A percentile compares a stretch with the other conserved stretches of the same genome.
Conservation (phyloP, 2,888 invertebrate species). For the Nemotelus nigrinus region DNA sequence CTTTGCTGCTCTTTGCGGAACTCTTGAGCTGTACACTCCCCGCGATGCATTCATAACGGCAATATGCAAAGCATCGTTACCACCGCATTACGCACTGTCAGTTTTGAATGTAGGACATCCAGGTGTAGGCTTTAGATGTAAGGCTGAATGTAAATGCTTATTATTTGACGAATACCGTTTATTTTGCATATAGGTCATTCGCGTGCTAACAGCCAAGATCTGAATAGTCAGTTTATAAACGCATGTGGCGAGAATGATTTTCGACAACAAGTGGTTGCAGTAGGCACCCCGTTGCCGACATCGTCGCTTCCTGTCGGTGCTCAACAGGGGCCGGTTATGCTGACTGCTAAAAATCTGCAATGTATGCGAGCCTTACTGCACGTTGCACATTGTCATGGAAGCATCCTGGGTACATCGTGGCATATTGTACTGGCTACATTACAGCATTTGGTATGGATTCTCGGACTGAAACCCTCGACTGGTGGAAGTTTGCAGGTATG, state of each 20-base stretch:
- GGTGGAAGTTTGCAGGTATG: constrained; percentile 83
- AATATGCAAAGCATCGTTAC: constrained; percentile 95
- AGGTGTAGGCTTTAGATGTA: constrained; percentile 65
- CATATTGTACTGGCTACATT: constrained; percentile 94
- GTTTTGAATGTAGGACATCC: constrained; percentile 76
- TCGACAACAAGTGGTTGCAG: constrained; percentile 93
- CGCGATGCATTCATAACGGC: constrained; percentile 95
- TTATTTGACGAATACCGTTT: neutral
- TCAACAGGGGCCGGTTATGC: constrained; percentile 79
- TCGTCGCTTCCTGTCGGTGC: constrained; percentile 78
- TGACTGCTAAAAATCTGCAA: constrained; percentile 96
- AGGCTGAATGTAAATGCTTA: constrained; percentile 22
- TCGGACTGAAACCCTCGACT: constrained; percentile 93
- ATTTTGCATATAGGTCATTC: constrained; percentile 62
- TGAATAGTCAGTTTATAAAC: constrained; percentile 67
- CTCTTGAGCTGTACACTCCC: constrained; percentile 78
- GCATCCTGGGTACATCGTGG: constrained; percentile 93
- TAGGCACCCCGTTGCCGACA: constrained; percentile 93
- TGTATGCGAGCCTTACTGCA: constrained; percentile 92
- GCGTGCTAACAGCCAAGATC: constrained; percentile 67
- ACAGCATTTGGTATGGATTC: constrained; percentile 92
- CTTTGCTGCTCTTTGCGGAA: constrained; percentile 88
- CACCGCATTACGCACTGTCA: constrained; percentile 93
- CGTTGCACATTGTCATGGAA: constrained; percentile 91
- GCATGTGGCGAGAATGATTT: constrained; percentile 75